Evolutionary conservation across 2,113 vertebrate species (phyloP).

Genomic region (Murina feae): DNA sequence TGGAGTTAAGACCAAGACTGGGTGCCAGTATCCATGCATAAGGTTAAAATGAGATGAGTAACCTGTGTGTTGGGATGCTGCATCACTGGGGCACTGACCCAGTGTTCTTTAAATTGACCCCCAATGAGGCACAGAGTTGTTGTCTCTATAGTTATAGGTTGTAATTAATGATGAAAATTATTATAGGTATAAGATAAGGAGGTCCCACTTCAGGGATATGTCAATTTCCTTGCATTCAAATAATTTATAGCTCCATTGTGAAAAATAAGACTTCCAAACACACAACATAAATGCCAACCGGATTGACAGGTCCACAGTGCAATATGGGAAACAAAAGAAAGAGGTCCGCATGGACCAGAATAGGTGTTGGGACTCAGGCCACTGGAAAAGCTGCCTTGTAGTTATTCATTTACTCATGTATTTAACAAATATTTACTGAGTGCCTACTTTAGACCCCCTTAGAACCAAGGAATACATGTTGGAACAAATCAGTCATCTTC

Average conservation of each 20-base stretch:
- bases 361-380: background rate
- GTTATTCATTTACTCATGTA: background rate
- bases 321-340: background rate
- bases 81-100: background rate
- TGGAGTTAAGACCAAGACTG: background rate
- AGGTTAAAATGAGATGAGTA: background rate
- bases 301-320: background rate
- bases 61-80: background rate
- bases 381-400: background rate
- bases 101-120: background rate
- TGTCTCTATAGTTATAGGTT: background rate
- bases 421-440: background rate
- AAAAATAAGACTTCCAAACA: background rate
- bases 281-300: background rate
- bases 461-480: background rate
- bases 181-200: background rate
- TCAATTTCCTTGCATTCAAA: background rate
- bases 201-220: background rate
- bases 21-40: background rate
- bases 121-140: accelerated
- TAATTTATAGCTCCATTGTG: background rate
- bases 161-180: background rate
- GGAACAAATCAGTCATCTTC: background rate
- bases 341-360: background rate
- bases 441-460: background rate